phyloP scores from a whole-genome alignment of 2,113 vertebrate genomes.

The Suricata suricatta region DNA sequence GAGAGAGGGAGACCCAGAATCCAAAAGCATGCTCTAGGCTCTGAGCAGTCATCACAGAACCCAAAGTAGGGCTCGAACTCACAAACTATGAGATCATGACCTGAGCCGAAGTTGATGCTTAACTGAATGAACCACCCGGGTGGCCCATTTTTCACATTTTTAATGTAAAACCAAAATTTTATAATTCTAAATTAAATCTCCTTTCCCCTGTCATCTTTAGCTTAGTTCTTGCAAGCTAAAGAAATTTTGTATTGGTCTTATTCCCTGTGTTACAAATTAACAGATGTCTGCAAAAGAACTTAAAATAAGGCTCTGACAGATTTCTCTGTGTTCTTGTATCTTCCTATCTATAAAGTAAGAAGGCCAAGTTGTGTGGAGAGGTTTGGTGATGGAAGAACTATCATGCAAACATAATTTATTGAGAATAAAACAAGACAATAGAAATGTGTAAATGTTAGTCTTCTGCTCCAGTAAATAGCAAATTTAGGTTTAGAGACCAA shows the following conservation, averaged over 20 bases:
- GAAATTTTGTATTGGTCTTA: not conserved
- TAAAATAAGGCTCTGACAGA: not conserved
- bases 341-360: not conserved
- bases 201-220: not conserved
- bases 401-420: not conserved
- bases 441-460: not conserved
- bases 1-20: too few relatives aligned
- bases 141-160: not conserved
- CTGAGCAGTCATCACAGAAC: too few relatives aligned
- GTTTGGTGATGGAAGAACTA: not conserved
- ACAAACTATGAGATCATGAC: too few relatives aligned
- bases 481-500: not conserved
- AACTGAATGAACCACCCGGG: too few relatives aligned
- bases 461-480: not conserved
- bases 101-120: too few relatives aligned
- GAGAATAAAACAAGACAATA: not conserved
- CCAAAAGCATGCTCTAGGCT: too few relatives aligned
- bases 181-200: slow-evolving; percentile 4
- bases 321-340: not conserved
- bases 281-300: not conserved
- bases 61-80: too few relatives aligned
- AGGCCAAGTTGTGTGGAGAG: not conserved
- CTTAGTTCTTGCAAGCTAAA: not conserved
- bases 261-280: not conserved
- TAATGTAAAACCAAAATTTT: not conserved